Conservation (phyloP, 2,888 invertebrate species). For the Drosophila emarginata region DNA sequence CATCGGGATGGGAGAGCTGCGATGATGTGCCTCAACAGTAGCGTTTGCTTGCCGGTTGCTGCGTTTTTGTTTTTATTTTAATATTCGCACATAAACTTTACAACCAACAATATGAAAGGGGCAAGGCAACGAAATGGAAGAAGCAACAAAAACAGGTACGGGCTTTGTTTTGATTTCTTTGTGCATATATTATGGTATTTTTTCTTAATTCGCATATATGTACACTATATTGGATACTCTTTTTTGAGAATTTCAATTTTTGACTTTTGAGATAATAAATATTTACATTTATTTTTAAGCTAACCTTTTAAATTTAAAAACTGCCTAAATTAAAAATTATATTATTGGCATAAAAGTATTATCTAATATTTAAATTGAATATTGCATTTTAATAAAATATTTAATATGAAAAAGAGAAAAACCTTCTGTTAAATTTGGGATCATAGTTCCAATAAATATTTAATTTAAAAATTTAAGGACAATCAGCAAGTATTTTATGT, state of each 20-base stretch:
- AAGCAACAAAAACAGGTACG: constrained; percentile 24
- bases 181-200: constrained; percentile 21
- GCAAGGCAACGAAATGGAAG: constrained; percentile 12
- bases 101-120: constrained; percentile 5
- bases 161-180: constrained; percentile 51
- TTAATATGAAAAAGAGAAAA: no score
- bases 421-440: no score
- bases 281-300: no score
- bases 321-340: no score
- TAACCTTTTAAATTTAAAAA: no score
- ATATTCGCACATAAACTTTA: constrained; percentile 46
- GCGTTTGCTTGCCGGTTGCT: constrained; percentile 38
- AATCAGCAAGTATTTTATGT: no score
- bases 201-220: background rate
- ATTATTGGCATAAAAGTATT: no score
- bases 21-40: constrained; percentile 1
- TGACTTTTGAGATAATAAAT: no score
- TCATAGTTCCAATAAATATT: no score
- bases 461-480: no score
- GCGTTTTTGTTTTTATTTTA: constrained; percentile 61
- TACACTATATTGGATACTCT: constrained; percentile 3
- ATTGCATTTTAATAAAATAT: no score
- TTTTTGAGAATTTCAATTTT: constrained; percentile 1
- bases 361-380: no score
- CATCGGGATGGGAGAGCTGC: constrained; percentile 19